A percentile compares a stretch with the other conserved stretches of the same genome.
These are phyloP conservation scores for Stylophora pistillata DNA, from an alignment of 64 coral and sea anemone genomes.

Conservation along the genomic window DNA sequence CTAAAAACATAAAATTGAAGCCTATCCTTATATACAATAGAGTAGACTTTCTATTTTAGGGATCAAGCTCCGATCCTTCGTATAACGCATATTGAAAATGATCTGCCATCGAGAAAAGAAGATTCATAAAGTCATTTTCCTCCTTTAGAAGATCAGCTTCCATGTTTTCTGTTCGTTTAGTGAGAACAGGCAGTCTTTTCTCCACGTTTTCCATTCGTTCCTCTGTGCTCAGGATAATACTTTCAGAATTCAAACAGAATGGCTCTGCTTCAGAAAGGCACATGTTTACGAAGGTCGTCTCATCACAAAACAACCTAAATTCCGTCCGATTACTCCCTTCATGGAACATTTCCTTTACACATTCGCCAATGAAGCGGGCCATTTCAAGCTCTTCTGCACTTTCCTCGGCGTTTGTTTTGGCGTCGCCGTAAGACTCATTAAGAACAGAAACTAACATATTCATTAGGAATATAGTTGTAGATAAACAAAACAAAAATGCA, in stretches of 20 bases:
- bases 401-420: slow-evolving; percentile 18
- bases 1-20: no score
- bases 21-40: no score
- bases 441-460: slow-evolving; percentile 69
- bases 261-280: slow-evolving; percentile 20
- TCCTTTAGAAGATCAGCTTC: not conserved
- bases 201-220: not conserved
- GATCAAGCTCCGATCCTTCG: not conserved
- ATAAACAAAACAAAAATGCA: slow-evolving; percentile 30
- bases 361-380: slow-evolving; percentile 50
- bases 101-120: not conserved
- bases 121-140: not conserved
- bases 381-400: slow-evolving; percentile 57
- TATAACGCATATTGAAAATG: not conserved
- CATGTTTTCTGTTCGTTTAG: slow-evolving; percentile 21
- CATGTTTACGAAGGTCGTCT: slow-evolving; percentile 5
- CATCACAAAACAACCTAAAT: slow-evolving; percentile 24
- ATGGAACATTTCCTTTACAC: slow-evolving; percentile 2
- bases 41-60: not conserved
- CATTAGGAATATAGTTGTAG: slow-evolving; percentile 49
- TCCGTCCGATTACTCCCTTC: not conserved
- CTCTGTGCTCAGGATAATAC: slow-evolving; percentile 7
- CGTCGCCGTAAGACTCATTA: slow-evolving; percentile 46
- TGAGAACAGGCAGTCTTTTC: not conserved
- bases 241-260: slow-evolving; percentile 28